Evolutionary conservation across 1,140 invertebrate genomes (phyloP).

Genomic region (Panagrolaimus sp.): DNA sequence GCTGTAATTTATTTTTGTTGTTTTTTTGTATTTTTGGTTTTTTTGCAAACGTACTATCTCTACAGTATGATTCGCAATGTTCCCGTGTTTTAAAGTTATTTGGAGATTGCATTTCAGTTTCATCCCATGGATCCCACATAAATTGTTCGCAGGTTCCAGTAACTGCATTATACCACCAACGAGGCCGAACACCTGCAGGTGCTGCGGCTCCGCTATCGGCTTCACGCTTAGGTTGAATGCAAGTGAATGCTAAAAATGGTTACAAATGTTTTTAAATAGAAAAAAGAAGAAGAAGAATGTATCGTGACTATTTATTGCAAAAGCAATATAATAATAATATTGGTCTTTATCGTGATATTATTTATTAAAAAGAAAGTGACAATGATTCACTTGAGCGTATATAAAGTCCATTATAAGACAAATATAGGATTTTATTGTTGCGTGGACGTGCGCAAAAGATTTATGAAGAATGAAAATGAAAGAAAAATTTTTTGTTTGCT

Average conservation of each 20-base stretch:
- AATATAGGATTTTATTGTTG: too few relatives aligned
- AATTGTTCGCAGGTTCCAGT: slow-evolving; percentile 58
- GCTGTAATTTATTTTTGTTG: slow-evolving; percentile 34
- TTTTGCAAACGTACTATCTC: slow-evolving; percentile 48
- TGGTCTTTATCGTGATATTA: too few relatives aligned
- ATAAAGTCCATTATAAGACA: too few relatives aligned
- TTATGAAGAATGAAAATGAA: too few relatives aligned
- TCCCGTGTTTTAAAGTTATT: slow-evolving; percentile 59
- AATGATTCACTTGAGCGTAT: too few relatives aligned
- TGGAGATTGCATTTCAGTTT: slow-evolving; percentile 56
- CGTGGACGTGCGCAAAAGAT: too few relatives aligned
- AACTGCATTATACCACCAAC: slow-evolving; percentile 58
- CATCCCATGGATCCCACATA: slow-evolving; percentile 60
- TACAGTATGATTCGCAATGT: slow-evolving; percentile 57
- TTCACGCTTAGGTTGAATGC: slow-evolving; percentile 58
- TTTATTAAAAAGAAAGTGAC: too few relatives aligned
- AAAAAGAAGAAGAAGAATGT: too few relatives aligned
- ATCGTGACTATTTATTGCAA: too few relatives aligned
- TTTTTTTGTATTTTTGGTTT: slow-evolving; percentile 21
- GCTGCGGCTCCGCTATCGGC: slow-evolving; percentile 53
- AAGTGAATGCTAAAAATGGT: slow-evolving; percentile 52
- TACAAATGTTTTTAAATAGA: not conserved
- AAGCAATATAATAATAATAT: too few relatives aligned
- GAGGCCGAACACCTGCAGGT: slow-evolving; percentile 53
- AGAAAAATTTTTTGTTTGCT: too few relatives aligned